Evolutionary conservation across 2,113 vertebrate genomes (phyloP), one percentile per base, ranked within the genome.

Genomic region (Amblyornis subalaris): DNA sequence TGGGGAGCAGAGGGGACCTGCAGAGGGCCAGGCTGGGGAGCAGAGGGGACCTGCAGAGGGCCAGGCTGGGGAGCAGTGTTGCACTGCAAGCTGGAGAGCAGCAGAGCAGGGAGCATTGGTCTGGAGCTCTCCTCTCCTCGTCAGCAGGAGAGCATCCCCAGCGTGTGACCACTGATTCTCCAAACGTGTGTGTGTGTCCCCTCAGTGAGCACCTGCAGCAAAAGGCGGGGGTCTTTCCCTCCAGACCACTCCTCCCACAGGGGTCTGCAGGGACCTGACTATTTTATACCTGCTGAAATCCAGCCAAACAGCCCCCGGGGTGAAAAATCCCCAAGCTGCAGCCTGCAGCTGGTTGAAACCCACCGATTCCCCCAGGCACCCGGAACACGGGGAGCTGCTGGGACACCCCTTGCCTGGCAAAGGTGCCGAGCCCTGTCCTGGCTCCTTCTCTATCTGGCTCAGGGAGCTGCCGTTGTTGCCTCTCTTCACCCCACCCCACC

Each of bases 131-230:
- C 50, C 14, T 62, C 23, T 73, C 58, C 83, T 71, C 5, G 1
- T 5, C 40, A 44, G 22, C n/a, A 72, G 50, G 18, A 42, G 35
- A 64, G 3, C 61, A 64, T 33, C 36, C 40, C 19, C 45, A 31
- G 1, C 0, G 21, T 1, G 0, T 35, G 25, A 47, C n/a, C 44
- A 14, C 1, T 0, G 1, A 1, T 13, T 62, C 42, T 71, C 10
- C 79, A 85, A 40, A 81, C 50, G 21, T 2, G 0, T 17, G 0
- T 6, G 53, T 16, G 35, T 0, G 0, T 45, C 15, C 50, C 33
- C 31, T 35, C 0, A 0, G 24, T 4, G 15, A 58, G 17, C 36
- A 38, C 36, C 36, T 38, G 36, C 36, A 38, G 36, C 33, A 61
- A 50, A 67, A 33, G 26, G 19, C 1, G 29, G 16, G 31, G 38